Conservation (phyloP, 2,113 vertebrate genomes). For the Brachyhypopomus occidentalis region DNA sequence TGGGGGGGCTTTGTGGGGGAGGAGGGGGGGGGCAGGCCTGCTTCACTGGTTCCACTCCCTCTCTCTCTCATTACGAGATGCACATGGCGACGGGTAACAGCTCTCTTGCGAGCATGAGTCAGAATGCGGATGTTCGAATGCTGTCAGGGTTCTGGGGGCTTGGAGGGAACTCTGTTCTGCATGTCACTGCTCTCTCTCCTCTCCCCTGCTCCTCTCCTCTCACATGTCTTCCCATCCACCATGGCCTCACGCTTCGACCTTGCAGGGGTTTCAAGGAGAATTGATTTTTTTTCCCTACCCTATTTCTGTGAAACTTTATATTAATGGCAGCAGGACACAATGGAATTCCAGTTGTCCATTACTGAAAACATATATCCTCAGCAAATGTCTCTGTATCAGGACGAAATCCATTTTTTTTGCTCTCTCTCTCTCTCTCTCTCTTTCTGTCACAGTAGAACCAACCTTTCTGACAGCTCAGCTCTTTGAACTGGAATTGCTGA, state of each 20-base stretch:
- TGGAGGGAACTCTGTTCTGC: constrained; percentile 8
- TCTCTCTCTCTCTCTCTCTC: constrained; percentile 45
- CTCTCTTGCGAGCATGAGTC: constrained; percentile 2
- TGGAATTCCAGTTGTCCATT: constrained; percentile 60
- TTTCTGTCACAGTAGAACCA: constrained; percentile 34
- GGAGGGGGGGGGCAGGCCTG: background rate
- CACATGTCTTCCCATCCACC: constrained; percentile 2
- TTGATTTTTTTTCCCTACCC: constrained; percentile 70
- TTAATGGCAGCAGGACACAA: constrained; percentile 59
- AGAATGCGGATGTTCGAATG: background rate
- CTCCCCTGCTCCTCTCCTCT: constrained; percentile 25
- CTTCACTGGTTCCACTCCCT: background rate
- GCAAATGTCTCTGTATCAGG: background rate
- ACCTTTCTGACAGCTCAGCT: constrained; percentile 24
- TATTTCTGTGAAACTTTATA: constrained; percentile 68
- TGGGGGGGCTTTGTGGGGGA: too few species aligned
- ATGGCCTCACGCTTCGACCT: constrained; percentile 66
- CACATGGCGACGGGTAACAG: background rate
- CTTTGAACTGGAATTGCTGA: constrained; percentile 26
- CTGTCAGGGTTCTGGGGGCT: constrained; percentile 2
- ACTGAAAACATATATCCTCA: constrained; percentile 1
- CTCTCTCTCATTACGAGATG: background rate
- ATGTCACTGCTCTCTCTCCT: constrained; percentile 32
- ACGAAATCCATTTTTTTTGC: constrained; percentile 52
- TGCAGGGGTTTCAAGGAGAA: constrained; percentile 72